These are phyloP conservation scores for Speoplatyrhinus poulsoni DNA, from an alignment of 2,113 vertebrate genomes.

Conservation along the genomic window DNA sequence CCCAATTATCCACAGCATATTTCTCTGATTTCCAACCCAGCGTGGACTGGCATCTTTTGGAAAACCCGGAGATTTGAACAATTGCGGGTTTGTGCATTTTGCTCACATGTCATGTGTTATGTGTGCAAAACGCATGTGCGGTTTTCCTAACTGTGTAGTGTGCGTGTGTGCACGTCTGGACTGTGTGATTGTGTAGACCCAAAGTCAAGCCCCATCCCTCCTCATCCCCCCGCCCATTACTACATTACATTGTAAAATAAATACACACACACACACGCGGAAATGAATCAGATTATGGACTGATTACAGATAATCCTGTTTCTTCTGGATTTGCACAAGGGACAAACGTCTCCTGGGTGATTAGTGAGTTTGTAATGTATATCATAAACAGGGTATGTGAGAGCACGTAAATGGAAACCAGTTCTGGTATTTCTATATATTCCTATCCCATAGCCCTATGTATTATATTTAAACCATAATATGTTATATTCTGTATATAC, in stretches of 20 bases:
- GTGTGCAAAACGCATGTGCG: constrained; percentile 29
- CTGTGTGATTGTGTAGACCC: constrained; percentile 49
- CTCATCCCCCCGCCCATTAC: constrained; percentile 22
- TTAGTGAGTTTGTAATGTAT: too few relatives aligned
- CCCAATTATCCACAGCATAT: constrained; percentile 67
- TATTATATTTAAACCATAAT: too few relatives aligned
- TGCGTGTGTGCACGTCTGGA: constrained; percentile 14
- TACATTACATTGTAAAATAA: not conserved
- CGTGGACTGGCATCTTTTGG: constrained; percentile 59
- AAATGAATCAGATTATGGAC: constrained; percentile 3
- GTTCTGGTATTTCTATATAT: too few relatives aligned
- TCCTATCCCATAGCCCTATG: too few relatives aligned
- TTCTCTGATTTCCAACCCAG: constrained; percentile 65
- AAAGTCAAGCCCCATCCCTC: constrained; percentile 41
- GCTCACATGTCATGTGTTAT: not conserved
- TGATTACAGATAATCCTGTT: constrained; percentile 4
- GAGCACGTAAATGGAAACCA: too few relatives aligned
- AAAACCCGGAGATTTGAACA: constrained; percentile 50
- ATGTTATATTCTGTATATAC: too few relatives aligned
- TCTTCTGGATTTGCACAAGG: not conserved
- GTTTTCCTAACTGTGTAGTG: not conserved
- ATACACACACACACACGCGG: constrained; percentile 12
- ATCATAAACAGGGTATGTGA: too few relatives aligned
- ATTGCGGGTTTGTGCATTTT: constrained; percentile 52
- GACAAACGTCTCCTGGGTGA: too few relatives aligned